These are phyloP conservation scores for Helleia helle DNA, from an alignment of 2,888 invertebrate species.

Conservation along the genomic window DNA sequence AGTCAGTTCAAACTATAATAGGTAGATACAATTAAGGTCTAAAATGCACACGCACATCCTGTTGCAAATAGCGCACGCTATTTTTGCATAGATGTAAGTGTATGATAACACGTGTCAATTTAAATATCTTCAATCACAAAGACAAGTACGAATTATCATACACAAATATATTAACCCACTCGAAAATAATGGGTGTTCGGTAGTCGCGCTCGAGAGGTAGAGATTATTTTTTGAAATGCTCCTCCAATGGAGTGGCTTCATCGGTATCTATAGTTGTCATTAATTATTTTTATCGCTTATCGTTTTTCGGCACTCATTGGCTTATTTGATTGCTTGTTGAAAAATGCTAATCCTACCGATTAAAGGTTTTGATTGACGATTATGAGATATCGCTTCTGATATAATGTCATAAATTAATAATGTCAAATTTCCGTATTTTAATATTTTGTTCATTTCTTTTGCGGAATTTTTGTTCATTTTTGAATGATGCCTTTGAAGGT, in stretches of 20 bases:
- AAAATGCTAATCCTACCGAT: conserved; percentile 22
- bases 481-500: no score
- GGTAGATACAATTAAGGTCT: no score
- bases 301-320: conserved; percentile 58
- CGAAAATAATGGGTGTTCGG: conserved; percentile 61
- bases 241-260: conserved; percentile 67
- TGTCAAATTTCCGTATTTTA: no score
- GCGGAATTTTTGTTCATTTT: no score
- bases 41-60: no score
- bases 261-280: conserved; percentile 63
- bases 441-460: no score
- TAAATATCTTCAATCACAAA: conserved; percentile 20
- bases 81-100: no score
- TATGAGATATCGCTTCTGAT: not conserved
- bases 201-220: conserved; percentile 56
- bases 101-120: conserved; percentile 10
- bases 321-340: conserved; percentile 47
- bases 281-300: conserved; percentile 74
- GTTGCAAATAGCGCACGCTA: no score
- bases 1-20: no score
- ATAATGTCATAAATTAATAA: no score
- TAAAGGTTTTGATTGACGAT: conserved; percentile 11
- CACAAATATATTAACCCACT: conserved; percentile 62
- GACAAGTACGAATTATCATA: conserved; percentile 41
- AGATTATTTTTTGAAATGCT: conserved; percentile 72